Evolutionary conservation across 2,113 vertebrate species (phyloP).

Genomic region (Python bivittatus): DNA sequence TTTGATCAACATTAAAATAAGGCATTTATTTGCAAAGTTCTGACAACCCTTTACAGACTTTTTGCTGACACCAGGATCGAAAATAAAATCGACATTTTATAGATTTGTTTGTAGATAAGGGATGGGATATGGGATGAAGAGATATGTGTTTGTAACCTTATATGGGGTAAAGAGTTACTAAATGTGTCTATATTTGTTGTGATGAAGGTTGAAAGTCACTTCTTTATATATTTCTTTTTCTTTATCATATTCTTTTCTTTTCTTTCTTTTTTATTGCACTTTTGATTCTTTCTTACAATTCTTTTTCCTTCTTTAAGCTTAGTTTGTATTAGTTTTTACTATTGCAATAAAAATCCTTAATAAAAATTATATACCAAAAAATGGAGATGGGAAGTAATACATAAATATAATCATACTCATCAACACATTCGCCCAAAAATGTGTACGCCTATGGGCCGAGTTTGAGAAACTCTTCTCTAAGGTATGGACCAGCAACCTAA

Average conservation of each 20-base stretch:
- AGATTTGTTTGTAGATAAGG: not conserved
- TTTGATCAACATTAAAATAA: not conserved
- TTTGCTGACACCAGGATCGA: not conserved
- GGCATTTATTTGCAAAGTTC: not conserved
- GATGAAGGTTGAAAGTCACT: not conserved
- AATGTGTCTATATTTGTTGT: not conserved
- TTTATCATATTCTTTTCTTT: no score
- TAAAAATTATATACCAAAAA: no score
- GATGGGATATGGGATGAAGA: not conserved
- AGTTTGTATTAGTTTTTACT: no score
- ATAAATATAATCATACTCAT: no score
- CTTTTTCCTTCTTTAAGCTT: no score
- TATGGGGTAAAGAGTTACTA: no score
- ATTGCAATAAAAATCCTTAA: no score
- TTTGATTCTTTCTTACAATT: no score
- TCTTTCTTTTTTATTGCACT: no score
- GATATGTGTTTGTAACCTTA: not conserved
- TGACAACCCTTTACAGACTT: not conserved
- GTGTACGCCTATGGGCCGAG: no score
- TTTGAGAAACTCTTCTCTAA: not conserved
- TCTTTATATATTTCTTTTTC: not conserved
- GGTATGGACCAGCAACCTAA: not conserved
- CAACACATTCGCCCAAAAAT: no score
- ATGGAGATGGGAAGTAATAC: no score
- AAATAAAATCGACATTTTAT: not conserved